These are phyloP conservation scores for Cryptotis parvus DNA, from an alignment of 2,113 vertebrate species.

Conservation along the genomic window DNA sequence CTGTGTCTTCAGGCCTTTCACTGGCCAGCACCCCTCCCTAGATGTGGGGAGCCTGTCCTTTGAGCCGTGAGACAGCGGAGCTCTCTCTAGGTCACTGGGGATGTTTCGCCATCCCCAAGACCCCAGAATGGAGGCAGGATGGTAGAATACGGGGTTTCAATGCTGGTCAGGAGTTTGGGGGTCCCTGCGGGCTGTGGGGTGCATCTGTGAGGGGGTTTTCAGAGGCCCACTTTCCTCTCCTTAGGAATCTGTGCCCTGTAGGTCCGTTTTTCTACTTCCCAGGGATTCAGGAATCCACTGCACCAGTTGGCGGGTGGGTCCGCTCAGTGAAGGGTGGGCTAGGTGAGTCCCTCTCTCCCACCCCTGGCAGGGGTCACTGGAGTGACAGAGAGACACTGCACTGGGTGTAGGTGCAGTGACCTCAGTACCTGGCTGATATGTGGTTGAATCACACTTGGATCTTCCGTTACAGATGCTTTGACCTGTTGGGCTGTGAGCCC, in stretches of 20 bases:
- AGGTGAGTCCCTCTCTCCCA: too few relatives aligned
- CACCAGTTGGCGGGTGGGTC: not conserved
- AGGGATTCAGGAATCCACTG: conserved; percentile 8
- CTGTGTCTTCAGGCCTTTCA: not conserved
- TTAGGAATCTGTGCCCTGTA: conserved; percentile 29
- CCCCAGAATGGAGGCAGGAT: not conserved
- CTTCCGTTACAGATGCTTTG: too few relatives aligned
- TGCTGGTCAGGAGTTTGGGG: conserved; percentile 75
- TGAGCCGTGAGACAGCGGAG: not conserved
- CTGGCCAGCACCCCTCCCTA: not conserved
- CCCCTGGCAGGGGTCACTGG: too few relatives aligned
- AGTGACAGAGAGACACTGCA: too few relatives aligned
- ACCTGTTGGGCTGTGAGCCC: too few relatives aligned
- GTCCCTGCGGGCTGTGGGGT: conserved; percentile 72
- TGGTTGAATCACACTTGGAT: too few relatives aligned
- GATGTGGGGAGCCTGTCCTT: not conserved
- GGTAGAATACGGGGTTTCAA: conserved; percentile 55
- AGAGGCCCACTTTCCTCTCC: not conserved
- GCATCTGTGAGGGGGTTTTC: conserved; percentile 27
- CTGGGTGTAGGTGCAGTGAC: too few relatives aligned
- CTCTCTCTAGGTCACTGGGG: not conserved
- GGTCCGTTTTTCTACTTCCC: conserved; percentile 74
- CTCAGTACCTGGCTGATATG: too few relatives aligned
- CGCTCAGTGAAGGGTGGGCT: too few relatives aligned
- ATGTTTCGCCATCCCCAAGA: too few relatives aligned